These are phyloP conservation scores for Rhagophthalmus giganteus DNA, from an alignment of 2,888 invertebrate genomes.

Conservation along the genomic window DNA sequence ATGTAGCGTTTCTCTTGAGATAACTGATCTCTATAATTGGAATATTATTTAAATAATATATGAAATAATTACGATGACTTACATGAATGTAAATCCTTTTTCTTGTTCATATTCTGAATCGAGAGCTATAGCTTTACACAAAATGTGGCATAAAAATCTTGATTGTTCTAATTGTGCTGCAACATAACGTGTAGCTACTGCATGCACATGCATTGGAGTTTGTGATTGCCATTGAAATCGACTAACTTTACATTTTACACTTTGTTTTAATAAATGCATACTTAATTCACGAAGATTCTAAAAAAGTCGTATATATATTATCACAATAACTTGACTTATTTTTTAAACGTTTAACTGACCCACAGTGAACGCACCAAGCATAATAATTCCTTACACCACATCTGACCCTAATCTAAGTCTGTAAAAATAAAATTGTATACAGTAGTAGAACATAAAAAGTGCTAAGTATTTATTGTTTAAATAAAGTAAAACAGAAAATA, in stretches of 20 bases:
- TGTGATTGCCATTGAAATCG: slow-evolving; percentile 59
- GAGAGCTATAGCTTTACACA: slow-evolving; percentile 69
- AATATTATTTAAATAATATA: not conserved
- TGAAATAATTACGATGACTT: slow-evolving; percentile 41
- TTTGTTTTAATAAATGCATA: slow-evolving; percentile 77
- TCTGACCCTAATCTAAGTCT: too few relatives aligned
- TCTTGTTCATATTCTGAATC: slow-evolving; percentile 70
- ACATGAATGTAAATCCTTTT: slow-evolving; percentile 81
- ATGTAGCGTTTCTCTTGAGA: slow-evolving; percentile 69
- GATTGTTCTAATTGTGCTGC: slow-evolving; percentile 81
- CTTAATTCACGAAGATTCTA: slow-evolving; percentile 84
- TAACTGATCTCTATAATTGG: slow-evolving; percentile 73
- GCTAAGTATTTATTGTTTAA: too few relatives aligned
- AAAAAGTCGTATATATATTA: too few relatives aligned
- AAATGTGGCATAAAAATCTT: slow-evolving; percentile 73
- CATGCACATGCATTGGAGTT: slow-evolving; percentile 74
- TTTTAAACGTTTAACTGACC: too few relatives aligned
- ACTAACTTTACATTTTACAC: slow-evolving; percentile 56
- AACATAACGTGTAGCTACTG: slow-evolving; percentile 79
- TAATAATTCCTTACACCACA: too few relatives aligned
- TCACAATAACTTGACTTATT: too few relatives aligned
- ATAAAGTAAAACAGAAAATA: too few relatives aligned
- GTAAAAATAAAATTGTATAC: too few relatives aligned
- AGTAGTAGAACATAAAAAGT: too few relatives aligned
- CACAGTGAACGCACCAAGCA: too few relatives aligned